A percentile compares a stretch with the other conserved stretches of the same genome.
These are phyloP conservation scores for Diarsia dahlii DNA, from an alignment of 2,888 invertebrate genomes.

Conservation along the genomic window DNA sequence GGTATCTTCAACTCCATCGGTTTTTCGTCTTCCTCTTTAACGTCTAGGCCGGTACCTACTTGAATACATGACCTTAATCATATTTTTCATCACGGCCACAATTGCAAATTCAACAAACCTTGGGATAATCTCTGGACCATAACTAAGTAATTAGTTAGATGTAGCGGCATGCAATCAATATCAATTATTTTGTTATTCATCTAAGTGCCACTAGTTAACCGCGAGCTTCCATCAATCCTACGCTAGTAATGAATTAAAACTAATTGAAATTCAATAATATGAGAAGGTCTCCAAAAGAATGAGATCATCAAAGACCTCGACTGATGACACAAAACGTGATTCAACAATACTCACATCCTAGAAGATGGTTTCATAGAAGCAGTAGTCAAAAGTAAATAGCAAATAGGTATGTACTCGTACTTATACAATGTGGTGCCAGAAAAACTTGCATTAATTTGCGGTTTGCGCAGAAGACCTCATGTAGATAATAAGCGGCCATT, in stretches of 20 bases:
- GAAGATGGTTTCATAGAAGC: slow-evolving; percentile 59
- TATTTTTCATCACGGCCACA: neutral
- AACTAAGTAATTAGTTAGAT: slow-evolving; percentile 55
- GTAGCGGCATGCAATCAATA: slow-evolving; percentile 61
- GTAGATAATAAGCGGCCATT: slow-evolving; percentile 50
- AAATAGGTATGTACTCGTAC: slow-evolving; percentile 9
- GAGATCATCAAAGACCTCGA: slow-evolving; percentile 84
- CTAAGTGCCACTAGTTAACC: slow-evolving; percentile 53
- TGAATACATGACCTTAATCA: neutral
- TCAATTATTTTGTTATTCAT: slow-evolving; percentile 61
- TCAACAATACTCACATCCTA: slow-evolving; percentile 74
- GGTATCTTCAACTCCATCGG: neutral
- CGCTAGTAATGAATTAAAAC: slow-evolving; percentile 55
- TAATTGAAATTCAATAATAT: slow-evolving; percentile 75
- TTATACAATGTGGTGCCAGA: slow-evolving; percentile 38
- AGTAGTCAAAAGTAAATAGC: slow-evolving; percentile 60
- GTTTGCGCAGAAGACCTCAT: slow-evolving; percentile 48
- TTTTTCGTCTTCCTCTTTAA: neutral
- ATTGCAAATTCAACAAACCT: slow-evolving; percentile 52
- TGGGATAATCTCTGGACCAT: slow-evolving; percentile 55
- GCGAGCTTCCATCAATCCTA: slow-evolving; percentile 43
- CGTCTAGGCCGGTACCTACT: neutral
- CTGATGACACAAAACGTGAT: slow-evolving; percentile 83
- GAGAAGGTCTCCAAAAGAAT: slow-evolving; percentile 79
- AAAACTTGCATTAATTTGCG: slow-evolving; percentile 65